Conservation (phyloP, 2,797 vertebrate genomes). For the Galaxias olidus region DNA sequence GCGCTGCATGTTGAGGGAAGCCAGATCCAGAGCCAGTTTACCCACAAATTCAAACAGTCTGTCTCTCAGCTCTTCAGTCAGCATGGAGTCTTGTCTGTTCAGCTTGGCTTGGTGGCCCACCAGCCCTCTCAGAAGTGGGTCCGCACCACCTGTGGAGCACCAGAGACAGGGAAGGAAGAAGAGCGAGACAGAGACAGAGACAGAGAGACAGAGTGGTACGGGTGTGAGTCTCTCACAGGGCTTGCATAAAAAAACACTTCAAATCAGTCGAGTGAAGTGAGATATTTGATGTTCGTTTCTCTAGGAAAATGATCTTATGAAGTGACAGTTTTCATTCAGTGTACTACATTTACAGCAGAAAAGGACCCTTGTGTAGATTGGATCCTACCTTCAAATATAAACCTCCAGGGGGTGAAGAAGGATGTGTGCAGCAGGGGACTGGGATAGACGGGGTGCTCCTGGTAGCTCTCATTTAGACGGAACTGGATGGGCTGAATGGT, state of each 20-base stretch:
- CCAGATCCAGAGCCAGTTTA: slow-evolving; percentile 77
- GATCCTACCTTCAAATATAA: slow-evolving; percentile 75
- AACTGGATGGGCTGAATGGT: slow-evolving; percentile 78
- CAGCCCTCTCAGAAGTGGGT: slow-evolving; percentile 70
- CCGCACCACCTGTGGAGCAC: slow-evolving; percentile 67
- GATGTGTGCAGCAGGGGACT: slow-evolving; percentile 64
- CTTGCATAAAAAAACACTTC: too few species aligned
- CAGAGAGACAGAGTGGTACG: too few species aligned
- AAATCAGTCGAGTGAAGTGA: too few species aligned
- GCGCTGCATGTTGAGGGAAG: slow-evolving; percentile 84
- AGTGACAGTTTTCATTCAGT: too few species aligned
- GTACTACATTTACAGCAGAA: too few species aligned
- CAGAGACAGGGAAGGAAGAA: not conserved
- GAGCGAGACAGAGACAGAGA: not conserved
- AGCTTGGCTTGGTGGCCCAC: slow-evolving; percentile 67
- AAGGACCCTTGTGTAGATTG: too few species aligned
- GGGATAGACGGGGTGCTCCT: slow-evolving; percentile 48
- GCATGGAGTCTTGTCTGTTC: slow-evolving; percentile 60
- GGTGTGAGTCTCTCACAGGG: too few species aligned
- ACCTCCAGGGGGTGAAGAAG: slow-evolving; percentile 80
- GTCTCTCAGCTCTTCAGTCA: slow-evolving; percentile 68
- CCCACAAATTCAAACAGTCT: slow-evolving; percentile 64
- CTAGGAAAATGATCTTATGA: too few species aligned
- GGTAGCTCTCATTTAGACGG: slow-evolving; percentile 72
- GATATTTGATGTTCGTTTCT: too few species aligned